A percentile compares a stretch with the other conserved stretches of the same genome.
These are phyloP conservation scores for Gryllus bimaculatus DNA, from an alignment of 1,140 invertebrate species.

Conservation along the genomic window DNA sequence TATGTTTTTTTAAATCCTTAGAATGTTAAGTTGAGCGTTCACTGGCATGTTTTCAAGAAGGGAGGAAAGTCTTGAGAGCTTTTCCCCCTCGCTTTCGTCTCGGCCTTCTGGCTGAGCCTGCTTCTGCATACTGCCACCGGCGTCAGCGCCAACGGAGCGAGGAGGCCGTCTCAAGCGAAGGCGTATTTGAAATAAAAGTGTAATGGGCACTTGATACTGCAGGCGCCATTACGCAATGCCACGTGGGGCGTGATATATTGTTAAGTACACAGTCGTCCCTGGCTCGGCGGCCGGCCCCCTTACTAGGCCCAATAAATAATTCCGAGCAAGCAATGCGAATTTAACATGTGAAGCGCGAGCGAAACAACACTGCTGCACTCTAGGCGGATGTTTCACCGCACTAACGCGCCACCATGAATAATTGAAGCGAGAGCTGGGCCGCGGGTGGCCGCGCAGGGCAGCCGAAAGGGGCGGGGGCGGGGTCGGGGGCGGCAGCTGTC, in stretches of 20 bases:
- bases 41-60: slow-evolving; percentile 1
- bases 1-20: neutral
- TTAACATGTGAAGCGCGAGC: slow-evolving; percentile 3
- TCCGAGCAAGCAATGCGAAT: neutral
- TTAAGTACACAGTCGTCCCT: neutral
- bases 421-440: neutral
- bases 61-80: neutral
- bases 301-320: neutral
- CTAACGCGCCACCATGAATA: slow-evolving; percentile 3
- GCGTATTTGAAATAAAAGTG: neutral
- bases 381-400: neutral
- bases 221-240: neutral
- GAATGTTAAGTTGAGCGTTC: neutral
- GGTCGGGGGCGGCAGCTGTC: neutral
- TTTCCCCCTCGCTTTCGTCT: neutral
- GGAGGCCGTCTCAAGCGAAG: neutral
- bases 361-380: neutral
- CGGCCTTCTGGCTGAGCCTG: neutral
- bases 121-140: neutral
- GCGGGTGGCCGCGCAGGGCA: neutral
- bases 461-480: too few species aligned
- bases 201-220: slow-evolving; percentile 3
- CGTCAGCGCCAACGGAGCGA: neutral
- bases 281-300: neutral
- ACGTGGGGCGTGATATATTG: neutral